Evolutionary conservation across 2,888 invertebrate species (phyloP), one percentile per base, ranked within the genome.

Genomic region (Agrochola circellaris): DNA sequence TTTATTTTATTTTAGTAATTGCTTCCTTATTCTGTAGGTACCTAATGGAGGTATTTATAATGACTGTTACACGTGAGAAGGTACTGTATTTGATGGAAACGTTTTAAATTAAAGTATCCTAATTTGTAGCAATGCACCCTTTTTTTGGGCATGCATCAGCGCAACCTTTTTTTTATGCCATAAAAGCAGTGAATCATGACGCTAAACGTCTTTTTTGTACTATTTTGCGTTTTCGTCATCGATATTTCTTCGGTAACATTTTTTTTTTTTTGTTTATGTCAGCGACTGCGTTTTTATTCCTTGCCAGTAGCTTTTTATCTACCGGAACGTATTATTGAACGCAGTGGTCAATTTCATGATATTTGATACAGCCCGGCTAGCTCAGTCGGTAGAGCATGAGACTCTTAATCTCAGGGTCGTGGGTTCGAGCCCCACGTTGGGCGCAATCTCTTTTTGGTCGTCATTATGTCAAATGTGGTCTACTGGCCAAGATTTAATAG

Each of bases 361-460:
- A 0, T 0, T 0, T 0, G 0, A 0, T 0, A n/a, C 67, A 79
- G 96, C 97, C 97, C 96, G 96, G 96, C 96, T 97, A 97, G 97
- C 97, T 97, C 97, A 97, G 97, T 97, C 97, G 96, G 96, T 95
- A 96, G 96, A 96, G 96, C 96, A 96, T 97, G 97, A 97, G 97
- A 97, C 97, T 97, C 97, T 97, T 97, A 97, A 97, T 97, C 97
- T 97, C 97, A 97, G 97, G 97, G 97, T 97, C 97, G 97, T 97
- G 97, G 97, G 97, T 97, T 97, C 97, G 97, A 97, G 97, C 97
- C 97, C 97, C 97, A 97, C 97, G 97, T 97, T 97, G 97, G 97
- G 97, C 97, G 97, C 84, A 42, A 0, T 0, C 0, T 34, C 4
- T 78, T 76, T 87, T 88, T 83, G 97, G 8, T n/a, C 0, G 54